Evolutionary conservation across 2,888 invertebrate species (phyloP), one percentile per base, ranked within the genome.

Genomic region (Eudasyphora cyanicolor): DNA sequence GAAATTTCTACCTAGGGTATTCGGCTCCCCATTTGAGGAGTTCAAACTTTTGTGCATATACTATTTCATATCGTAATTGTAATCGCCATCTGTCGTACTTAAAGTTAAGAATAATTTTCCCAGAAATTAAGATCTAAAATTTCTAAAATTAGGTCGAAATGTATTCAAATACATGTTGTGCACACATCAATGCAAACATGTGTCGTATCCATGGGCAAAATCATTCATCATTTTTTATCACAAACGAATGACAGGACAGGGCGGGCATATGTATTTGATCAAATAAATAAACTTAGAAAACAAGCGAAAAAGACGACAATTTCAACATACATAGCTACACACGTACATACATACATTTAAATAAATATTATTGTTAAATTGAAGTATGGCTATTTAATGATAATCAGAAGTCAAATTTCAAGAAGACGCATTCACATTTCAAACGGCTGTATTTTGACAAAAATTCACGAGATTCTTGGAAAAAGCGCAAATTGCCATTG

Each of bases 331-430:
- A 27, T 1, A n/a, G 3, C 7, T 29, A 60, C 14, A 29, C 12
- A 49, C n/a, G 17, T 3, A 49, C 5, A 49, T 6, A 60, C 29
- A 24, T n/a, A 51, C 19, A 67, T n/a, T n/a, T 51, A 73, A 79
- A 74, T 69, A 76, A 76, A 73, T 73, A 60, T 60, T 62, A 21
- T n/a, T 67, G 19, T 67, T 67, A 76, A 74, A 82, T 76, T 82
- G 73, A 45, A 64, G 75, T 57, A 69, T 62, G 60, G 42, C 38
- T 12, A 71, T 51, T 73, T 51, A 69, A 73, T 62, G 42, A 69
- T 74, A 79, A 76, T 79, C 79, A 73, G 49, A 69, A 79, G 79
- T 82, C 67, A 79, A 82, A 79, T 82, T 79, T 79, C 79, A 73
- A 60, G 51, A 32, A 69, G 57, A 35, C 60, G 35, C 57, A 73